Conservation (phyloP, 2,888 invertebrate genomes). For the Iphiclides podalirius region DNA sequence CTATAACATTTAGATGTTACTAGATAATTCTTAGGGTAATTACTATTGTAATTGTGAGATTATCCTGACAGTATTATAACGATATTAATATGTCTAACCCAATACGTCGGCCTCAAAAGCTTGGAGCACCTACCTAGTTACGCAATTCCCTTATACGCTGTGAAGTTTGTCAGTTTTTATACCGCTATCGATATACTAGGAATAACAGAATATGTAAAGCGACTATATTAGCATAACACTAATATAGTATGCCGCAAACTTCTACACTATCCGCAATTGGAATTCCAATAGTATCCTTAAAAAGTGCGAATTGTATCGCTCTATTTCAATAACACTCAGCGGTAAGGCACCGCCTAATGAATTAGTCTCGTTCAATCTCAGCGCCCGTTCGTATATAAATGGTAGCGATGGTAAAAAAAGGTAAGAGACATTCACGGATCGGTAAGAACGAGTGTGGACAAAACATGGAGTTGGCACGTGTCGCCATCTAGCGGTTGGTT, state of each 20-base stretch:
- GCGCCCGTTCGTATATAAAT: background rate
- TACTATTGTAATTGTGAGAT: too few relatives aligned
- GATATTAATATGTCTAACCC: too few relatives aligned
- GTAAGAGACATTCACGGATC: background rate
- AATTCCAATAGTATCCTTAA: background rate
- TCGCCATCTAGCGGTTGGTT: background rate
- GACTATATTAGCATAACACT: too few relatives aligned
- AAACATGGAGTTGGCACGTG: background rate
- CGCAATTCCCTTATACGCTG: too few relatives aligned
- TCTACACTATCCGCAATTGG: constrained; percentile 2
- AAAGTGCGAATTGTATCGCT: constrained; percentile 4
- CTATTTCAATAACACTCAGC: constrained; percentile 1
- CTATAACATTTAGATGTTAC: too few relatives aligned
- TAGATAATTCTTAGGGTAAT: too few relatives aligned
- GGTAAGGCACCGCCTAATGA: background rate
- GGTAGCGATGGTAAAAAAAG: background rate
- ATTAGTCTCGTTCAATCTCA: background rate
- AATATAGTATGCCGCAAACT: background rate
- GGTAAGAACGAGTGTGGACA: background rate
- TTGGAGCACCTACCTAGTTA: too few relatives aligned
- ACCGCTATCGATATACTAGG: too few relatives aligned
- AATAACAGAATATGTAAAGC: too few relatives aligned
- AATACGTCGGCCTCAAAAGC: too few relatives aligned
- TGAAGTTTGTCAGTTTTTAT: too few relatives aligned
- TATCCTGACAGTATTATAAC: too few relatives aligned